Evolutionary conservation across 2,888 invertebrate species (phyloP), one percentile per base, ranked within the genome.

Genomic region (Zaprionus bogoriensis): DNA sequence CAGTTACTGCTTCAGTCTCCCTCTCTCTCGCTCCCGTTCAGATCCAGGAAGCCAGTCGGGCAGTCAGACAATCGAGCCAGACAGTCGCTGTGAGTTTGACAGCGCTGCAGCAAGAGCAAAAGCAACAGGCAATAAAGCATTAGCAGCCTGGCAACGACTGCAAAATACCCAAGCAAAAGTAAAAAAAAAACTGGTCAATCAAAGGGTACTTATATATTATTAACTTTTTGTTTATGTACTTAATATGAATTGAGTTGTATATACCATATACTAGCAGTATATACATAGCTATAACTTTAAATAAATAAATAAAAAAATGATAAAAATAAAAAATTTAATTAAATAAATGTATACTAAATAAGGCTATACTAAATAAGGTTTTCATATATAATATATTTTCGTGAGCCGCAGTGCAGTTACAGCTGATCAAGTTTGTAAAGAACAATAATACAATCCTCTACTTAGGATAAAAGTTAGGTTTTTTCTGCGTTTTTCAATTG

Each of bases 41-140:
- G 74, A 71, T 71, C 74, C 71, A 74, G 71, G 71, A 74, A 74
- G 74, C 74, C 74, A 68, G 63, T 54, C 70, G 65, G 48, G 12
- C 57, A 61, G 54, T 50, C 58, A 52, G 74, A 58, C 74, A 70
- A 59, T 9, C 50, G 38, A 67, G 58, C 52, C 72, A 73, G 74
- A 69, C 72, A 61, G 51, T 61, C 63, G 39, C 58, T 47, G 50
- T 47, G 58, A 69, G 54, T 69, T 74, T 74, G 72, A 73, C 72
- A 73, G 75, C 47, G 55, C 60, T 69, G 46, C 68, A 68, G 39
- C 44, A 67, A 30, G 48, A 52, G 32, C 53, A 67, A 67, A 59
- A 36, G 32, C 32, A 36, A 36, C 32, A 62, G 28, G 14, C 38
- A 7, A 25, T 30, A 23, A 10, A 22, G 4, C 19, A 23, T 0